These are phyloP conservation scores for Ephydatia muelleri DNA, from an alignment of 37 sponge, comb jelly and placozoan species.

Conservation along the genomic window DNA sequence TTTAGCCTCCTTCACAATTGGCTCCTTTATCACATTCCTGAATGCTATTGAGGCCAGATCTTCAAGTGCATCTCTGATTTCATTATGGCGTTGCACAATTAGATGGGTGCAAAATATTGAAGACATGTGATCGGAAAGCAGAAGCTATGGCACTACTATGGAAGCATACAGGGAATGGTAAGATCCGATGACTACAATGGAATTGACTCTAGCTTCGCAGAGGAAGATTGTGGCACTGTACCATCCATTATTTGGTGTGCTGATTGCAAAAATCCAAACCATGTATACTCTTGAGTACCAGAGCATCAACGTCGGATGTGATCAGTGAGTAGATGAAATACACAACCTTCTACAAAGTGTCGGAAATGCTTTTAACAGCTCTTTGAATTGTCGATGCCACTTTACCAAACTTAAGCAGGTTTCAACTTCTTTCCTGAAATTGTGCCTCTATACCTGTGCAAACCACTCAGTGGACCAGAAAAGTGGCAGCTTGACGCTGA, in stretches of 20 bases:
- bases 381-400: conserved; percentile 51
- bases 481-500: too few relatives aligned
- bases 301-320: conserved; percentile 48
- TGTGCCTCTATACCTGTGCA: too few relatives aligned
- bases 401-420: conserved; percentile 55
- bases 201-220: conserved; percentile 19
- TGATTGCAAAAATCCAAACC: conserved; percentile 13
- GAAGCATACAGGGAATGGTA: conserved; percentile 44
- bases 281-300: not conserved
- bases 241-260: not conserved
- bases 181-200: conserved; percentile 11
- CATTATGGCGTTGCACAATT: too few relatives aligned
- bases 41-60: too few relatives aligned
- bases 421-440: conserved; percentile 20
- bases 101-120: conserved; percentile 25
- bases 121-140: conserved; percentile 27
- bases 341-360: conserved; percentile 47
- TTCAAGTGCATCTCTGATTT: too few relatives aligned
- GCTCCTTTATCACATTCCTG: too few relatives aligned
- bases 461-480: too few relatives aligned
- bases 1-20: too few relatives aligned
- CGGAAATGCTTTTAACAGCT: conserved; percentile 59
- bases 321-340: conserved; percentile 53
- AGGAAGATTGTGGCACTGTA: not conserved
- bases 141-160: conserved; percentile 31